Evolutionary conservation across 2,888 invertebrate genomes (phyloP), one percentile per base, ranked within the genome.

Genomic region (Hetaerina titia): DNA sequence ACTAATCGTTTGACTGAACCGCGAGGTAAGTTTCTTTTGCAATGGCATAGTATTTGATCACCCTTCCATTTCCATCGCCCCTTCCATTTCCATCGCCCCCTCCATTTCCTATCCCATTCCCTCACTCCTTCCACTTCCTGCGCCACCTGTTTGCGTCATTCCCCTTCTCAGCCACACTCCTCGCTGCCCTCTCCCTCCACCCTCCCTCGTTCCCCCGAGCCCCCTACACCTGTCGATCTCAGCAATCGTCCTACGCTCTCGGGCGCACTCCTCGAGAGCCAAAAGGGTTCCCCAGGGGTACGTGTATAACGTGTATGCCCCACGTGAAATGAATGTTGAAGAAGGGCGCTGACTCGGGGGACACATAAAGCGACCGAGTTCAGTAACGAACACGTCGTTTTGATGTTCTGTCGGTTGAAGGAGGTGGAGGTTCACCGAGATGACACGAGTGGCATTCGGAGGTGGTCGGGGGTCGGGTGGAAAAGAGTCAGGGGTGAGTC

Each of bases 141-240:
- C 57, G 58, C 89, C 89, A 89, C 89, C 89, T 89, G 89, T 89
- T 89, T 89, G 89, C 57, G 22, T 58, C 57, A 22, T 31, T n/a
- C 58, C 89, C 88, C 17, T 19, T 17, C 88, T 7, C 15, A 7
- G 11, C 22, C 57, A n/a, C 22, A 22, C 57, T 22, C 5, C 58
- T 17, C 56, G 13, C 11, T 13, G 5, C 81, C 81, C 81, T 81
- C 31, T 25, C 22, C 7, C n/a, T 13, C 81, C 25, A 31, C 31
- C 13, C 13, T n/a, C 17, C 81, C n/a, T 81, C 81, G 81, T 13
- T 81, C 22, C 81, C 81, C 81, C 13, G 8, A n/a, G 81, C n/a
- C 89, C 57, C n/a, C 57, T n/a, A 58, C 89, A 89, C 89, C 89
- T 89, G 89, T 89, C 89, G 89, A 89, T 56, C 81, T 31, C 81